Evolutionary conservation across 2,113 vertebrate genomes (phyloP).

Genomic region (Micronycteris hirsuta): DNA sequence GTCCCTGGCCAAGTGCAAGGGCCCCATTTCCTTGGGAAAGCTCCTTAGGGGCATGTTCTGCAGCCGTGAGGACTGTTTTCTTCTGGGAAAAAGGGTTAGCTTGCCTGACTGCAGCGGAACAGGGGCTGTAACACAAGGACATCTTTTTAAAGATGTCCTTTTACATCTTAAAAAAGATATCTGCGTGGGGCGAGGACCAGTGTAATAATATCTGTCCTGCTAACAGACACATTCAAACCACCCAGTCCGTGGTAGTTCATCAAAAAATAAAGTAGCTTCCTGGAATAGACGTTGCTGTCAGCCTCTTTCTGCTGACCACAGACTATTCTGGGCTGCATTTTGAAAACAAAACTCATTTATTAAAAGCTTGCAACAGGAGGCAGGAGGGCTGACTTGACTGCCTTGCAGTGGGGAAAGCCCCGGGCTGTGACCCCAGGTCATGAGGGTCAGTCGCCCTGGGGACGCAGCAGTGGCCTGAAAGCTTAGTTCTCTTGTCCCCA

Average conservation of each 20-base stretch:
- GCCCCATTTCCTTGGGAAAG: neutral
- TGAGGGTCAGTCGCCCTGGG: neutral
- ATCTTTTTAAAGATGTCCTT: neutral
- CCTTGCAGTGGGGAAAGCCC: neutral
- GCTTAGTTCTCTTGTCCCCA: neutral
- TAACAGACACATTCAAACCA: neutral
- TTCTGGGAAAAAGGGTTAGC: neutral
- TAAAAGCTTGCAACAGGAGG: neutral
- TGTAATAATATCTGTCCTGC: neutral
- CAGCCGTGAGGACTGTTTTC: neutral
- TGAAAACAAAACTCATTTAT: slow-evolving; percentile 36
- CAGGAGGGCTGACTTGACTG: neutral
- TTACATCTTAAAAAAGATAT: neutral
- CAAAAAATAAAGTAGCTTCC: neutral
- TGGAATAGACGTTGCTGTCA: neutral
- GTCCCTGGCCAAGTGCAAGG: neutral
- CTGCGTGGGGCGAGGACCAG: neutral
- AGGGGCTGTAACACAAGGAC: neutral
- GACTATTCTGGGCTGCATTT: slow-evolving; percentile 19
- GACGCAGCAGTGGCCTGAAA: neutral
- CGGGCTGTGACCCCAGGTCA: neutral
- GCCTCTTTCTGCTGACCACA: neutral
- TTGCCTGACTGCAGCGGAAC: neutral
- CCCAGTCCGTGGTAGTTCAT: neutral
- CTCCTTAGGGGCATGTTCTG: neutral